Percentiles rank a stretch among this genome's conserved stretches.
Conservation (phyloP, 2,113 vertebrate genomes). For the Perca schrenkii region DNA sequence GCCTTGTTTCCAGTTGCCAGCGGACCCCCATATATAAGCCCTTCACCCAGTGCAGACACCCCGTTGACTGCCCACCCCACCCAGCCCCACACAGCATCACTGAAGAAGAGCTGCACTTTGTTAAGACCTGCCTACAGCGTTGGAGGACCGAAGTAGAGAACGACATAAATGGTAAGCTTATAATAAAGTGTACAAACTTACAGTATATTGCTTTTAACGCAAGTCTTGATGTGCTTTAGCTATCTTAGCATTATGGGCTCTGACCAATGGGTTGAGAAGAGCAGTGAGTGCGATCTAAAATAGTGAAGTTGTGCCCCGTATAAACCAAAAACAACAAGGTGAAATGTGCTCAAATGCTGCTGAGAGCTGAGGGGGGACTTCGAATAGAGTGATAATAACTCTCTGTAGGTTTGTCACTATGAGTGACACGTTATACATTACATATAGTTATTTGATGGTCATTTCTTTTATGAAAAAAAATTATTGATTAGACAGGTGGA, state of each 20-base stretch:
- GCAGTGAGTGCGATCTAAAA: no score
- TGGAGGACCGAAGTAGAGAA: slow-evolving; percentile 94
- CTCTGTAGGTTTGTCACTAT: no score
- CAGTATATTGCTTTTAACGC: not conserved
- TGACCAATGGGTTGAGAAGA: not conserved
- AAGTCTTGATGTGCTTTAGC: not conserved
- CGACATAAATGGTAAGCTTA: slow-evolving; percentile 88
- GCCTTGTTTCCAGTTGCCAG: slow-evolving; percentile 56
- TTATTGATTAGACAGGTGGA: not conserved
- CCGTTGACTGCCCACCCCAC: slow-evolving; percentile 68
- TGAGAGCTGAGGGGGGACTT: not conserved
- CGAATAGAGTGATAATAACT: no score
- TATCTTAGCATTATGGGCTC: not conserved
- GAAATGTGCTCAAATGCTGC: not conserved
- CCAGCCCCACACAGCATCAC: slow-evolving; percentile 87
- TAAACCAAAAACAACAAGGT: no score
- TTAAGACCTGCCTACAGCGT: slow-evolving; percentile 90
- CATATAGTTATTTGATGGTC: no score
- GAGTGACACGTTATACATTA: no score
- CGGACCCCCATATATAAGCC: slow-evolving; percentile 71
- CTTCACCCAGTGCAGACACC: slow-evolving; percentile 75
- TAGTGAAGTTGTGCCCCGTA: no score
- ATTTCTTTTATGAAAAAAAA: no score
- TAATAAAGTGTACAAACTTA: not conserved
- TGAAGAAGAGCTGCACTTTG: slow-evolving; percentile 88